A percentile compares a stretch with the other conserved stretches of the same genome.
These are phyloP conservation scores for Sarcophaga subvicina DNA, from an alignment of 2,888 invertebrate genomes.

Conservation along the genomic window DNA sequence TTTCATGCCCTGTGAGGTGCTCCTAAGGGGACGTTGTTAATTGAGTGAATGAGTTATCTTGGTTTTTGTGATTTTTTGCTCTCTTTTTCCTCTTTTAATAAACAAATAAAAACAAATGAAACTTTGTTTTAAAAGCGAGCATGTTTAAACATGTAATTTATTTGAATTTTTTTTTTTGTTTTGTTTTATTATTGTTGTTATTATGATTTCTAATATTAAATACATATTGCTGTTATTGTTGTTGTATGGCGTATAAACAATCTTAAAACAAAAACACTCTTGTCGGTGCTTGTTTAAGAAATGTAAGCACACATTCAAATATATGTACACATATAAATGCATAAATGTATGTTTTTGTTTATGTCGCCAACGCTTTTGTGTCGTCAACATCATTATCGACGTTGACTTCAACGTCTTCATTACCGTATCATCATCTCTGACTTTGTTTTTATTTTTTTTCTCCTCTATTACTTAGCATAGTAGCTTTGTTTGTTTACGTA, in stretches of 20 bases:
- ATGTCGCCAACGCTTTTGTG: constrained; percentile 36
- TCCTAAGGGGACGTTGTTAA: not conserved
- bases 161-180: constrained; percentile 12
- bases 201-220: constrained; percentile 34
- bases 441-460: not conserved
- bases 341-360: constrained; percentile 18
- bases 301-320: constrained; percentile 1
- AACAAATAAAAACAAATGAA: constrained; percentile 26
- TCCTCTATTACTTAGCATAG: not conserved
- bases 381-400: constrained; percentile 6
- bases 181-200: constrained; percentile 35
- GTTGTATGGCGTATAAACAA: not conserved
- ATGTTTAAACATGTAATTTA: constrained; percentile 58
- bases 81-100: constrained; percentile 1
- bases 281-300: constrained; percentile 71
- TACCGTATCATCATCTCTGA: constrained; percentile 41
- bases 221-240: not conserved
- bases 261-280: constrained; percentile 44
- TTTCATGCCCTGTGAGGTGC: constrained; percentile 14
- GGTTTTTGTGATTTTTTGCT: constrained; percentile 15
- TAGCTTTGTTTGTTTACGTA: not conserved
- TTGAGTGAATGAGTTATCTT: constrained; percentile 33
- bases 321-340: not conserved
- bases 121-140: constrained; percentile 34
- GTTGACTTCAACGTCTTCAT: not conserved